Evolutionary conservation across 2,113 vertebrate species (phyloP).

Genomic region (Empidonax traillii): DNA sequence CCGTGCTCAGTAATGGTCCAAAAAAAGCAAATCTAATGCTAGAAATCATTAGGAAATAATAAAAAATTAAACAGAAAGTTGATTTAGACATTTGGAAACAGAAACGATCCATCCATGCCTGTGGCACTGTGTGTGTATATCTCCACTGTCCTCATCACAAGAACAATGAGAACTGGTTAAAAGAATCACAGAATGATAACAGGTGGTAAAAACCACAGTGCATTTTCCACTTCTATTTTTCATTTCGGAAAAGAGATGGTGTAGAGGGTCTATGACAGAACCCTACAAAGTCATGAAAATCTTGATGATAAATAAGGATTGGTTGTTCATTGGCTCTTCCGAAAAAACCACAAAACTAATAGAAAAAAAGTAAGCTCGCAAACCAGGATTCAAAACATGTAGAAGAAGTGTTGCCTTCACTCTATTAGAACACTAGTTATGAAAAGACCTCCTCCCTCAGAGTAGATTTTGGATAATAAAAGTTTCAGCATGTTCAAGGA

Average conservation of each 20-base stretch:
- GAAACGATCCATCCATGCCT: neutral
- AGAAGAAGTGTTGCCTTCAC: neutral
- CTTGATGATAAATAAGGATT: neutral
- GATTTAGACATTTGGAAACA: neutral
- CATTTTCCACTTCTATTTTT: neutral
- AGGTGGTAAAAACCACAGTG: rapidly evolving
- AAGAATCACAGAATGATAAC: neutral
- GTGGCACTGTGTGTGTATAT: neutral
- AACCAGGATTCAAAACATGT: neutral
- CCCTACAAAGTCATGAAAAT: rapidly evolving
- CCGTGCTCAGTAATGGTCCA: neutral
- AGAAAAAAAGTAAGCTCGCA: neutral
- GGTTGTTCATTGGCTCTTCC: rapidly evolving
- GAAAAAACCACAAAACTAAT: neutral
- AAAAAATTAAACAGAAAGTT: neutral
- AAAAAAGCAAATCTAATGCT: neutral
- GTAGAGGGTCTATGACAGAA: rapidly evolving
- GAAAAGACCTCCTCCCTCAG: neutral
- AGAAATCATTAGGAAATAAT: neutral
- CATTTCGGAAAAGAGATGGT: neutral
- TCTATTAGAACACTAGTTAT: neutral
- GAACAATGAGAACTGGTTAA: neutral
- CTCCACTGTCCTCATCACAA: neutral
- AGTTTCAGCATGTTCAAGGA: rapidly evolving
- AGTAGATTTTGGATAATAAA: neutral